Evolutionary conservation across 2,797 vertebrate species (phyloP).

Genomic region (Micrastur ruficollis): DNA sequence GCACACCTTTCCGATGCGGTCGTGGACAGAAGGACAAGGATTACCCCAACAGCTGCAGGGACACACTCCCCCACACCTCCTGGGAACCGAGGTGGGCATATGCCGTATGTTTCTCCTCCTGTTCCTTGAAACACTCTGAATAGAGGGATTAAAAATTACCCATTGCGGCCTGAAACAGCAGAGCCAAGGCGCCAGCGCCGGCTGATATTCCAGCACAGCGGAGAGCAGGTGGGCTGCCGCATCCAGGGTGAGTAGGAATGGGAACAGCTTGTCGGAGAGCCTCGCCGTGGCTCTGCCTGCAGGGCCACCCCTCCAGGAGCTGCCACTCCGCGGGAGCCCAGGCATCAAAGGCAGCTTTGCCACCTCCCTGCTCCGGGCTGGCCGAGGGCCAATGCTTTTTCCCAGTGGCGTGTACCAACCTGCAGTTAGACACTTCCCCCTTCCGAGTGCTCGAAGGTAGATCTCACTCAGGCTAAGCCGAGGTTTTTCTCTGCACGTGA

Average conservation of each 20-base stretch:
- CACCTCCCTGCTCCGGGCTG: background rate
- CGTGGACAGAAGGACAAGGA: background rate
- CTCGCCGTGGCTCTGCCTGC: background rate
- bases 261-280: background rate
- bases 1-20: accelerated
- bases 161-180: background rate
- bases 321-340: accelerated
- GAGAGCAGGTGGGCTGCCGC: background rate
- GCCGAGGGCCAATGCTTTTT: background rate
- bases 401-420: background rate
- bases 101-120: slow-evolving; percentile 23
- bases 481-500: accelerated
- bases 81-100: slow-evolving; percentile 17
- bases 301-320: background rate
- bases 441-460: background rate
- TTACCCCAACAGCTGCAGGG: slow-evolving; percentile 14
- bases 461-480: background rate
- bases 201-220: slow-evolving; percentile 7
- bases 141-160: slow-evolving; percentile 53
- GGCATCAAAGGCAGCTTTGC: background rate
- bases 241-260: background rate
- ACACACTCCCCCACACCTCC: background rate
- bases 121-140: background rate
- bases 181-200: background rate
- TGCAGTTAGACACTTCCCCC: background rate